Evolutionary conservation across 2,888 invertebrate species (phyloP).

Genomic region (Callosobruchus maculatus): DNA sequence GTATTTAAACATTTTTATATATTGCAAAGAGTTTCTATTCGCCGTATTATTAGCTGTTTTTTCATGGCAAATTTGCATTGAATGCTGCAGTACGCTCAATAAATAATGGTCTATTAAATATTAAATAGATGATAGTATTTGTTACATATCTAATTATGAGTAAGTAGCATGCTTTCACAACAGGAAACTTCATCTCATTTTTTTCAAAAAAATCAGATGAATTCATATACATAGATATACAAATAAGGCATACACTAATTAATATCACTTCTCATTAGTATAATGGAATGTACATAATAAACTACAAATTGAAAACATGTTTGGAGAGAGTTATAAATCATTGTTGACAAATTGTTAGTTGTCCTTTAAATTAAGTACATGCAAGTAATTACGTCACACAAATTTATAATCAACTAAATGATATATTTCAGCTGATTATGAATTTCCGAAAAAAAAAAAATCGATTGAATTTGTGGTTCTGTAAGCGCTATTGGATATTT

Average conservation of each 20-base stretch:
- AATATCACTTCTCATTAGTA: neutral
- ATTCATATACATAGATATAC: neutral
- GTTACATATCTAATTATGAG: neutral
- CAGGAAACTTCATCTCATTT: neutral
- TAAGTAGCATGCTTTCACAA: neutral
- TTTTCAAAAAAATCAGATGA: neutral
- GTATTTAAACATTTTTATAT: neutral
- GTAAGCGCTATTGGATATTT: too few species aligned
- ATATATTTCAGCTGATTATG: too few species aligned
- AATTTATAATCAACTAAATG: too few species aligned
- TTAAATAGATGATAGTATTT: neutral
- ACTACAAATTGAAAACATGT: neutral
- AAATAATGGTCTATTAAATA: neutral
- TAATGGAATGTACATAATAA: neutral
- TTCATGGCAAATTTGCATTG: neutral
- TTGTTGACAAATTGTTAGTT: neutral
- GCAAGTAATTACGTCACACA: too few species aligned
- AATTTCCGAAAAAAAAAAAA: too few species aligned
- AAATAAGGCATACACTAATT: neutral
- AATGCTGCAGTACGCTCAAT: neutral
- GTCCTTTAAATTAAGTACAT: too few species aligned
- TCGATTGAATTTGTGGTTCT: too few species aligned
- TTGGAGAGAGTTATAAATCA: neutral
- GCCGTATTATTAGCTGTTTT: neutral
- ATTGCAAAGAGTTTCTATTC: neutral